These are phyloP conservation scores for Melopsittacus undulatus DNA, from an alignment of 2,797 vertebrate species.

Conservation along the genomic window DNA sequence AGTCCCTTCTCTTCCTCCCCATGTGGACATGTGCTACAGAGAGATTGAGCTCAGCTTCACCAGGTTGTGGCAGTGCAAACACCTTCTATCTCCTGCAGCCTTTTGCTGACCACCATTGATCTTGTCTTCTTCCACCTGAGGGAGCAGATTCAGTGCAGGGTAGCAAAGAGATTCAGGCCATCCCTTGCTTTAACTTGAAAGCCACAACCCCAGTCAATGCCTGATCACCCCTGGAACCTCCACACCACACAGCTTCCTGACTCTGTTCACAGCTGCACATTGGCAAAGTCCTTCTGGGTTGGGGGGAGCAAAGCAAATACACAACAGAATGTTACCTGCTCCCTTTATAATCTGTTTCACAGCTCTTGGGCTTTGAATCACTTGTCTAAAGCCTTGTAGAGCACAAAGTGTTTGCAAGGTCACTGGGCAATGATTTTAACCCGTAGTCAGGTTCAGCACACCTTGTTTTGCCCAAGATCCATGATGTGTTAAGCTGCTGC, in stretches of 20 bases:
- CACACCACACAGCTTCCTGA: not conserved
- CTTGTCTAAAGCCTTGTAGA: not conserved
- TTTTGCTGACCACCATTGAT: not conserved
- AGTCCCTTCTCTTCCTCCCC: not conserved
- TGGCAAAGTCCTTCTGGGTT: not conserved
- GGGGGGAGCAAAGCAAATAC: not conserved
- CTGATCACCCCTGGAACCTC: not conserved
- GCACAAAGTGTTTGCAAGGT: not conserved
- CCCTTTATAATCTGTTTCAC: not conserved
- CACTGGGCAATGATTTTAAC: not conserved
- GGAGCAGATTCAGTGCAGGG: not conserved
- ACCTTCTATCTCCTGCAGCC: not conserved
- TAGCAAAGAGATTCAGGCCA: not conserved
- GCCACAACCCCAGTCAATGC: not conserved
- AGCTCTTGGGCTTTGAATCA: not conserved
- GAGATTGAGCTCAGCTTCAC: not conserved
- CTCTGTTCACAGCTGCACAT: not conserved
- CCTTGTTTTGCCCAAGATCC: not conserved
- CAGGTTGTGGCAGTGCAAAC: fast-evolving
- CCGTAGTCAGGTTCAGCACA: not conserved
- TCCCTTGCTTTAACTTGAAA: not conserved
- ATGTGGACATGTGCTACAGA: not conserved
- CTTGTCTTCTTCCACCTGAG: not conserved
- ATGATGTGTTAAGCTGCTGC: not conserved
- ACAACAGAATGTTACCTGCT: not conserved